Conservation (phyloP, 2,113 vertebrate species). For the Myanophis thanlyinensis region DNA sequence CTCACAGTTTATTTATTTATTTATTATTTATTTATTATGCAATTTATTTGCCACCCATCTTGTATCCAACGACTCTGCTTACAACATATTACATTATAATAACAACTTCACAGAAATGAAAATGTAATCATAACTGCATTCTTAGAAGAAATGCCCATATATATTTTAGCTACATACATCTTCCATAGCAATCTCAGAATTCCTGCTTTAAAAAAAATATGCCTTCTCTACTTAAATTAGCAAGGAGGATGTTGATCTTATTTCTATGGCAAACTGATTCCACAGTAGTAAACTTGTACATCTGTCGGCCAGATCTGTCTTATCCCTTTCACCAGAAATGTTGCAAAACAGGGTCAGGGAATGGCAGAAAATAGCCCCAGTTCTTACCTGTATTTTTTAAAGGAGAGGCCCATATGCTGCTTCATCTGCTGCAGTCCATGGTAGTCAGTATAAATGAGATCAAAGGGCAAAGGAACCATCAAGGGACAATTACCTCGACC, state of each 20-base stretch:
- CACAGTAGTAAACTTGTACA: neutral
- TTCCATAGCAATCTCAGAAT: neutral
- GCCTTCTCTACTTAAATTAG: neutral
- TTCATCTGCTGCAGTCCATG: conserved; percentile 97
- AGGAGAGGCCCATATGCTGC: conserved; percentile 95
- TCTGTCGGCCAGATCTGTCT: neutral
- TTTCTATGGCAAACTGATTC: neutral
- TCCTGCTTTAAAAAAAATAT: neutral
- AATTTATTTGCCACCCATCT: neutral
- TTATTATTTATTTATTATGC: neutral
- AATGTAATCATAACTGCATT: neutral
- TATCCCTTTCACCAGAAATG: neutral
- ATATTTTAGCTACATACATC: neutral
- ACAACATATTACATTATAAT: neutral
- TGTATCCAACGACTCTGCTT: neutral
- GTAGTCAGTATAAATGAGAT: conserved; percentile 98
- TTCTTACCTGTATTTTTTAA: conserved; percentile 93
- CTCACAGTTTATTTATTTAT: too few relatives aligned
- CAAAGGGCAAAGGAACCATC: conserved; percentile 86
- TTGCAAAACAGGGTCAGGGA: neutral
- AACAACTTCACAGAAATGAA: neutral
- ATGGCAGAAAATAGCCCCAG: neutral
- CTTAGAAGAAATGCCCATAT: neutral
- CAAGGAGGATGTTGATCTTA: neutral
- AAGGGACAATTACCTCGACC: conserved; percentile 94